Evolutionary conservation across 2,888 invertebrate species (phyloP).

Genomic region (Cantharis flavilabris): DNA sequence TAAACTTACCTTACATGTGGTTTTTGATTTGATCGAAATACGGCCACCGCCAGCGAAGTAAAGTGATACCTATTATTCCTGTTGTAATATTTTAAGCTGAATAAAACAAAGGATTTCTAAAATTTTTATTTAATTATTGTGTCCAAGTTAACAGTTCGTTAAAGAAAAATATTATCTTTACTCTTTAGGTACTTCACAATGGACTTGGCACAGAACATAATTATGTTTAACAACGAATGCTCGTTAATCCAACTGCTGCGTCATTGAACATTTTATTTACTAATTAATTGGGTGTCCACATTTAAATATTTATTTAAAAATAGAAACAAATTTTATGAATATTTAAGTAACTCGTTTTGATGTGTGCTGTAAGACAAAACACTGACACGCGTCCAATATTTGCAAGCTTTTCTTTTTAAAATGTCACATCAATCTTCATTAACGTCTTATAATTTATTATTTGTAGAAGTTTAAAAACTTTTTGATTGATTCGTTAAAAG

Average conservation of each 20-base stretch:
- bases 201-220: conserved; percentile 50
- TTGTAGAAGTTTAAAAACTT: background rate
- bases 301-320: background rate
- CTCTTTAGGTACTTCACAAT: conserved; percentile 37
- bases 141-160: conserved; percentile 42
- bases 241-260: background rate
- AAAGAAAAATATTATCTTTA: conserved; percentile 47
- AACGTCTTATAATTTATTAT: background rate
- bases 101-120: conserved; percentile 6
- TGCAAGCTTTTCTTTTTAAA: background rate
- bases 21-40: background rate
- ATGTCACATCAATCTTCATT: background rate
- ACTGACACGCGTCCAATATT: background rate
- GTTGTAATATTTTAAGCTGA: background rate
- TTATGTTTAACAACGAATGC: conserved; percentile 36
- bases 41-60: too few relatives aligned
- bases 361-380: background rate
- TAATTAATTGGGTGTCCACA: background rate
- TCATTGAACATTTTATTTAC: conserved; percentile 14
- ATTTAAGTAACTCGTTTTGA: background rate
- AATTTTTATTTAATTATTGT: conserved; percentile 22
- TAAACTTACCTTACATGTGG: background rate
- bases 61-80: background rate
- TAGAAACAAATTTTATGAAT: background rate
- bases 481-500: background rate